A percentile compares a stretch with the other conserved stretches of the same genome.
Conservation (phyloP, 2,888 invertebrate genomes). For the Pogonocherus hispidulus region DNA sequence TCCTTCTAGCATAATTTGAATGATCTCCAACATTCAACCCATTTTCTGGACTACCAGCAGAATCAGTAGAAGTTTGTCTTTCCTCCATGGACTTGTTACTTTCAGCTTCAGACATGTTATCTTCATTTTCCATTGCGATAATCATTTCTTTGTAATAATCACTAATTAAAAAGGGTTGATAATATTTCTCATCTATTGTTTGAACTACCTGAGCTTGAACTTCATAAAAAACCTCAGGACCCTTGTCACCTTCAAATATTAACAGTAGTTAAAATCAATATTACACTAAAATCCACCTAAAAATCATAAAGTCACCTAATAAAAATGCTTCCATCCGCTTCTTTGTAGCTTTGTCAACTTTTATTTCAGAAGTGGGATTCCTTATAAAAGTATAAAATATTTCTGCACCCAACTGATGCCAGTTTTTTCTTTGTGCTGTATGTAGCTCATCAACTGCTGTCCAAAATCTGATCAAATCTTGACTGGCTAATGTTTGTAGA, state of each 20-base stretch:
- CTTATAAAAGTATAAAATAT: conserved; percentile 91
- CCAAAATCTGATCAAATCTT: conserved; percentile 90
- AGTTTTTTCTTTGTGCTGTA: conserved; percentile 80
- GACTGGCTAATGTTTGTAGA: conserved; percentile 85
- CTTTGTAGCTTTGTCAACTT: conserved; percentile 84
- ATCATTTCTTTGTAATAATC: conserved; percentile 85
- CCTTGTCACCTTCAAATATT: conserved; percentile 80
- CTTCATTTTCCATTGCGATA: conserved; percentile 75
- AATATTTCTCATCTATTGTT: conserved; percentile 88
- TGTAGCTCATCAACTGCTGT: conserved; percentile 88
- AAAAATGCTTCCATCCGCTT: conserved; percentile 91
- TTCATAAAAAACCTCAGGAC: conserved; percentile 90
- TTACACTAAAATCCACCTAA: neutral
- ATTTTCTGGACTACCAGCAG: conserved; percentile 69
- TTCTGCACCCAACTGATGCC: conserved; percentile 92
- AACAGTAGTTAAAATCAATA: conserved; percentile 9
- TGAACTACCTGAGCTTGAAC: conserved; percentile 86
- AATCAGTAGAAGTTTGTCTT: conserved; percentile 72
- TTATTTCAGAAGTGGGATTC: conserved; percentile 84
- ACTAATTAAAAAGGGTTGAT: conserved; percentile 89
- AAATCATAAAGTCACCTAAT: conserved; percentile 65
- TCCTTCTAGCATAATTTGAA: conserved; percentile 85
- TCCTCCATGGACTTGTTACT: conserved; percentile 69
- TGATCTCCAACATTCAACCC: conserved; percentile 82
- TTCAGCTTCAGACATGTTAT: conserved; percentile 67